Base-by-base conservation (phyloP, 2,888 invertebrate species). In the Arge pagana region DNA sequence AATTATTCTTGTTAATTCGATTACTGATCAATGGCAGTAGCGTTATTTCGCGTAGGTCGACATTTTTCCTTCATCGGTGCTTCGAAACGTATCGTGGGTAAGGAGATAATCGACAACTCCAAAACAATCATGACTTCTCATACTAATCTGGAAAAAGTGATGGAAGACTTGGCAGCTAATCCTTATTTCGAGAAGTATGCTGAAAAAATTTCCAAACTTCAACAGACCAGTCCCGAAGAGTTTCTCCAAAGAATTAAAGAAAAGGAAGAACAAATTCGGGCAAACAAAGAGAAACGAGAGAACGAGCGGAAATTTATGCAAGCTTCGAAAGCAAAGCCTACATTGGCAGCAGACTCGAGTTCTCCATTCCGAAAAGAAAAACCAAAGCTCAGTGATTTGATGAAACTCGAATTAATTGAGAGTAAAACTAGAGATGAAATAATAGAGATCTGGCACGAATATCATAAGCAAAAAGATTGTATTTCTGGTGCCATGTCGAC, bases 181-280 rank as follows among this genome's bases (percentile, higher is more conserved):
- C 91, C 92, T 0, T 93, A 87, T 70, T 93, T 81, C 66, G 86
- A 87, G 13, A 93, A 93, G 68, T 93, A 93, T 77, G 86, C 90
- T 0, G 77, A 81, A 1, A 90, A 90, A 72, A 89, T 93, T 57
- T 83, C 88, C 0, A 79, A 83, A 54, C 70, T 90, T 15, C 90
- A 91, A 70, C 79, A 88, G 72, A 85, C 86, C 0, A 85, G 87
- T 2, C 90, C 91, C 0, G 86, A 88, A 61, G 89, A 90, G 70
- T 89, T 91, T 67, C 64, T 87, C 37, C 76, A 82, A 24, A 80
- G 85, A 57, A 73, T 89, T 8, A 86, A 87, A 65, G 78, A 78
- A 23, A 78, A 80, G 53, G 77, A 79, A 36, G 59, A 63, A 30
- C 59, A 67, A 23, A 10, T 61, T 5, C 70, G 78, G 67, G 56